phyloP scores from a whole-genome alignment of 2,113 vertebrate genomes.

The Anarrhichthys ocellatus region DNA sequence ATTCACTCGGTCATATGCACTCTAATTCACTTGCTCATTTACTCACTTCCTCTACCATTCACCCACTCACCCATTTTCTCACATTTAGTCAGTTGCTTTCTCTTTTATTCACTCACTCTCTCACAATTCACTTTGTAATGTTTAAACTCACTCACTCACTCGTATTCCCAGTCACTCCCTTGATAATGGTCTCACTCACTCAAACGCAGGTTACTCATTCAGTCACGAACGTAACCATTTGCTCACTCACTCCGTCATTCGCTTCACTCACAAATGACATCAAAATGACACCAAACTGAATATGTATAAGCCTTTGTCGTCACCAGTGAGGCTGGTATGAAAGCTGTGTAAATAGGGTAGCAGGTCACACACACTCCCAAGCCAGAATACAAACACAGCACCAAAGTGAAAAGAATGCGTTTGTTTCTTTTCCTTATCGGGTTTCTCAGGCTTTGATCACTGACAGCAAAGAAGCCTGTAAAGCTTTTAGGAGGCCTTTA shows the following conservation, averaged over 20 bases:
- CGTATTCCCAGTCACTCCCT: not conserved
- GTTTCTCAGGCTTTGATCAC: constrained; percentile 59
- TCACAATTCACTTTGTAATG: not conserved
- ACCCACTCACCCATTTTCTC: not conserved
- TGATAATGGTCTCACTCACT: not conserved
- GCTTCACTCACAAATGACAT: not conserved
- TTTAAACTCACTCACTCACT: constrained; percentile 2
- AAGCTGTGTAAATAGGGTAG: constrained; percentile 65
- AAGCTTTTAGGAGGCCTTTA: constrained; percentile 4
- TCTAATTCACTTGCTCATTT: not conserved
- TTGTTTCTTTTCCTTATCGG: constrained; percentile 23
- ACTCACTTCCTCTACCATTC: not conserved
- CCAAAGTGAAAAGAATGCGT: constrained; percentile 47
- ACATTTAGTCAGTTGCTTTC: not conserved
- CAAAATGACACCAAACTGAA: constrained; percentile 22
- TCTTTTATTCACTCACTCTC: too few species aligned
- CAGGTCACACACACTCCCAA: constrained; percentile 60
- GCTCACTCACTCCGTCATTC: not conserved
- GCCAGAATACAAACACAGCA: constrained; percentile 43
- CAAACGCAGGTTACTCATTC: not conserved
- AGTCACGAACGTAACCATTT: not conserved
- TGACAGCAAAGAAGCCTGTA: constrained; percentile 23
- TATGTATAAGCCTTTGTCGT: not conserved
- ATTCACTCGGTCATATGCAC: too few species aligned
- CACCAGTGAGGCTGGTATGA: constrained; percentile 5